These are phyloP conservation scores for Sylvicola fuscatus DNA, from an alignment of 2,888 invertebrate genomes.

Conservation along the genomic window DNA sequence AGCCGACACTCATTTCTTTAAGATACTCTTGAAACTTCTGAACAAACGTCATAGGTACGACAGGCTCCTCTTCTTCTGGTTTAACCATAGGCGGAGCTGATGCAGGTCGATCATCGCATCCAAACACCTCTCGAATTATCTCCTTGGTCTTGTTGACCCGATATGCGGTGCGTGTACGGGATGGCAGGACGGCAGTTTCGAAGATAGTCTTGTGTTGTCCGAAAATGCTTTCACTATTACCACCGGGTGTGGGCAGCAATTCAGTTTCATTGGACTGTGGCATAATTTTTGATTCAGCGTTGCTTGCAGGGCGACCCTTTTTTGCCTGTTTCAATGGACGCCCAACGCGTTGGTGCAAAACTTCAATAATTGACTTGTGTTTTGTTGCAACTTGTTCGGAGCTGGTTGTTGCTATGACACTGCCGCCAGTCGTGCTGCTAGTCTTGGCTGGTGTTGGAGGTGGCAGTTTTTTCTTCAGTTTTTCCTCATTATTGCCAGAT, in stretches of 20 bases:
- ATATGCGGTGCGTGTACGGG: slow-evolving; percentile 55
- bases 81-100: slow-evolving; percentile 49
- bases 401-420: slow-evolving; percentile 2
- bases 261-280: slow-evolving; percentile 13
- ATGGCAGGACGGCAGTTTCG: slow-evolving; percentile 47
- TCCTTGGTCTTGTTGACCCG: slow-evolving; percentile 50
- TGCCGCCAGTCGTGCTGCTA: background rate
- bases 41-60: slow-evolving; percentile 13
- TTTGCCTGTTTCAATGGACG: too few species aligned
- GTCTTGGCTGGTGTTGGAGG: background rate
- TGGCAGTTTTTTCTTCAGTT: background rate
- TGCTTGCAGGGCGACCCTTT: slow-evolving; percentile 1
- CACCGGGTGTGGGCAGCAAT: slow-evolving; percentile 10
- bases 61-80: background rate
- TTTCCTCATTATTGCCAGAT: background rate
- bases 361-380: slow-evolving; percentile 22
- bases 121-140: slow-evolving; percentile 65
- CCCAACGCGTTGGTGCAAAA: slow-evolving; percentile 18
- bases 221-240: slow-evolving; percentile 7
- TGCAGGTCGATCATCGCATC: slow-evolving; percentile 48
- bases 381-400: slow-evolving; percentile 4
- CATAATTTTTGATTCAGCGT: slow-evolving; percentile 6
- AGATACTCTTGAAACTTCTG: slow-evolving; percentile 21
- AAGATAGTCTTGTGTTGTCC: slow-evolving; percentile 29
- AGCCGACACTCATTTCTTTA: slow-evolving; percentile 15